phyloP scores from a whole-genome alignment of 2,888 invertebrate genomes.

The Alsophila aescularia region DNA sequence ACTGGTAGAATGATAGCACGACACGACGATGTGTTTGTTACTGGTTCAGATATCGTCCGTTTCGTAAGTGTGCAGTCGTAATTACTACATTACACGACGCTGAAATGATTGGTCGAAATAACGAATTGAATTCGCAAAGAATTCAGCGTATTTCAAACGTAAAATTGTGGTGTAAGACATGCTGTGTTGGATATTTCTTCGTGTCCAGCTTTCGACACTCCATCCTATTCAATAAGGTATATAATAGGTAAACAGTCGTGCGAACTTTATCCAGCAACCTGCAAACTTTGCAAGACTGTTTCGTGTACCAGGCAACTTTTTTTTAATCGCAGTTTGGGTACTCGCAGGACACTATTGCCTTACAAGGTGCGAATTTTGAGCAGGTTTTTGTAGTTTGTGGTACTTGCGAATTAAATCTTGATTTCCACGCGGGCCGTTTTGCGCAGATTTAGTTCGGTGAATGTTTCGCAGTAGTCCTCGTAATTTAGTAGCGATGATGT shows the following conservation, averaged over 20 bases:
- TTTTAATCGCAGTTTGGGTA: constrained; percentile 66
- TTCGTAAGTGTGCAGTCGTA: constrained; percentile 66
- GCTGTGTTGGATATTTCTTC: constrained; percentile 25
- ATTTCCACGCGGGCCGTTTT: constrained; percentile 65
- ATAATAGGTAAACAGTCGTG: constrained; percentile 66
- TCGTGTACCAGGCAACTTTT: constrained; percentile 74
- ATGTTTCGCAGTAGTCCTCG: constrained; percentile 43
- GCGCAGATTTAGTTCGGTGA: constrained; percentile 58
- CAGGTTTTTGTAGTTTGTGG: constrained; percentile 68
- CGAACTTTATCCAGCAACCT: constrained; percentile 68
- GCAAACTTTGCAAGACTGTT: constrained; percentile 68
- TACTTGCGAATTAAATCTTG: constrained; percentile 66
- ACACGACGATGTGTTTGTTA: constrained; percentile 52
- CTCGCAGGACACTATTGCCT: constrained; percentile 68
- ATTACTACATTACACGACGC: constrained; percentile 68
- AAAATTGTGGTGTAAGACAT: constrained; percentile 51
- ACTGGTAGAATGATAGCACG: constrained; percentile 67
- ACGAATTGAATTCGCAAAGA: constrained; percentile 46
- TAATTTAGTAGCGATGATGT: constrained; percentile 42
- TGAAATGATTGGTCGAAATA: constrained; percentile 51
- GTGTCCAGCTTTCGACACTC: constrained; percentile 66
- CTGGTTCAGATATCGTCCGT: constrained; percentile 60
- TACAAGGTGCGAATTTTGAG: constrained; percentile 61
- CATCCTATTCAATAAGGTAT: constrained; percentile 51
- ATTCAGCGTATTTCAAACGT: constrained; percentile 36